Percentiles rank a stretch among this genome's conserved stretches.
phyloP scores from a whole-genome alignment of 2,797 vertebrate genomes.

The Scarus forsteni region DNA sequence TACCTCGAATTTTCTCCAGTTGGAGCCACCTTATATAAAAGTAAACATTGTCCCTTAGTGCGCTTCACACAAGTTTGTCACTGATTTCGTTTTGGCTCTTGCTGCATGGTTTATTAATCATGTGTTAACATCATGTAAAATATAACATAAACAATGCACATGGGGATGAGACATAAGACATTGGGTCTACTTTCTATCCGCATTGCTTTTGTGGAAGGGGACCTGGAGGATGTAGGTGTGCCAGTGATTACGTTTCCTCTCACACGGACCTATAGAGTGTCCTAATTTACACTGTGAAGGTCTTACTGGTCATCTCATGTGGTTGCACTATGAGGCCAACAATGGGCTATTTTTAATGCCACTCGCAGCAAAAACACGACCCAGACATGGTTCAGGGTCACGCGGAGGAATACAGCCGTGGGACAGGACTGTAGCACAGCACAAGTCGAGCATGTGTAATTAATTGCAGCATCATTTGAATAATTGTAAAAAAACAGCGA shows the following conservation, averaged over 20 bases:
- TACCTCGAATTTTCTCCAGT: background rate
- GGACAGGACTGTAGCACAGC: background rate
- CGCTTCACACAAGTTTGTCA: slow-evolving; percentile 19
- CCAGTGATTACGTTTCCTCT: slow-evolving; percentile 6
- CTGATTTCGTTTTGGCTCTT: slow-evolving; percentile 19
- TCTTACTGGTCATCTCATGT: slow-evolving; percentile 24
- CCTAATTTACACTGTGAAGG: slow-evolving; percentile 43
- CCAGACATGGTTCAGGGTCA: slow-evolving; percentile 68
- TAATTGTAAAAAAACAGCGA: too few species aligned
- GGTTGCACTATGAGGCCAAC: slow-evolving; percentile 46
- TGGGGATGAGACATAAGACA: slow-evolving; percentile 12
- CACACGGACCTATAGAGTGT: slow-evolving; percentile 31
- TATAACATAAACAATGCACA: slow-evolving; percentile 29
- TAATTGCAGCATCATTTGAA: background rate
- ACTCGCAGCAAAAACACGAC: slow-evolving; percentile 58
- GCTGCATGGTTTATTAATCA: slow-evolving; percentile 18
- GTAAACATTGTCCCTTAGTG: background rate
- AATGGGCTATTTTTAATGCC: slow-evolving; percentile 58
- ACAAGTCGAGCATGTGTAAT: background rate
- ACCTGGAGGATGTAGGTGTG: background rate
- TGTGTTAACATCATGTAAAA: slow-evolving; percentile 40
- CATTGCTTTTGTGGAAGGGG: background rate
- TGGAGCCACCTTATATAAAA: slow-evolving; percentile 4
- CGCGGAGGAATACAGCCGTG: slow-evolving; percentile 19
- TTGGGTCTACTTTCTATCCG: background rate